These are phyloP conservation scores for Thereva nobilitata DNA, from an alignment of 2,888 invertebrate genomes.

Conservation along the genomic window DNA sequence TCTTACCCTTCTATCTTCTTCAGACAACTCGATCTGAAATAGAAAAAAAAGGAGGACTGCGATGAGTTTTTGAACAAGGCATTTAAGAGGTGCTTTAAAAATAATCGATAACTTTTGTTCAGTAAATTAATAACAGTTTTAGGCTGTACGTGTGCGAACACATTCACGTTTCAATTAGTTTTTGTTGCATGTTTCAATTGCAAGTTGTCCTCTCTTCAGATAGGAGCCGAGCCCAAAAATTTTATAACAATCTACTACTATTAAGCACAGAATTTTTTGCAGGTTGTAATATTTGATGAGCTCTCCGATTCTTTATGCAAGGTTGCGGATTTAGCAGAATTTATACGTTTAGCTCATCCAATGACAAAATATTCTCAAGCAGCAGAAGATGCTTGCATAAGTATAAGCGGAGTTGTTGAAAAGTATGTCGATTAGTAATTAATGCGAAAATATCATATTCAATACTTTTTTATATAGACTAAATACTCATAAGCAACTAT, in stretches of 20 bases:
- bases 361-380: constrained; percentile 72
- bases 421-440: constrained; percentile 63
- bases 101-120: too few species aligned
- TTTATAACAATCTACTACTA: neutral
- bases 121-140: too few species aligned
- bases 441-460: constrained; percentile 6
- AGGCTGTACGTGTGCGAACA: too few species aligned
- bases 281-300: constrained; percentile 84
- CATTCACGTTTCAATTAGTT: too few species aligned
- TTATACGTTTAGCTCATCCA: constrained; percentile 92
- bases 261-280: neutral
- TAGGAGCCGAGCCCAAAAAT: too few species aligned
- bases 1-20: too few species aligned
- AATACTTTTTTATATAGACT: constrained; percentile 63
- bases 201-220: too few species aligned
- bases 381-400: constrained; percentile 88
- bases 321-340: constrained; percentile 97
- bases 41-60: too few species aligned
- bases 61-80: too few species aligned
- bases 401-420: constrained; percentile 90
- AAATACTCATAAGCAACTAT: constrained; percentile 87
- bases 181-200: too few species aligned
- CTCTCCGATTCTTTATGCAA: constrained; percentile 92
- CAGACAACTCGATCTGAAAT: too few species aligned
- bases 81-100: too few species aligned